Base-by-base conservation (phyloP, 2,888 invertebrate genomes). In the Cancer borealis region DNA sequence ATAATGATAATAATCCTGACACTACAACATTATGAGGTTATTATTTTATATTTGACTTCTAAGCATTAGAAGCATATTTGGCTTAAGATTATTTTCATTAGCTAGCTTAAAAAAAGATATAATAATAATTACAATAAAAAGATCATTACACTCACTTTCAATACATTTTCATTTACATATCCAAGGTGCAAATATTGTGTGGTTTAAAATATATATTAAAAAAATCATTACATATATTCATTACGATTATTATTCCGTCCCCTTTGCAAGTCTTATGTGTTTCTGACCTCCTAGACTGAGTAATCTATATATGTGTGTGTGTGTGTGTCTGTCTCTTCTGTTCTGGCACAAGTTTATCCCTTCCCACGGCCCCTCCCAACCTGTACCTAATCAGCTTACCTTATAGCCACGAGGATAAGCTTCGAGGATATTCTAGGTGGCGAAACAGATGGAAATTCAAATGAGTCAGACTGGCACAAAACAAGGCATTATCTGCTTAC, bases 371-470 rank as follows among this genome's bases (percentile, higher is more conserved):
- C 73, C 66, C 66, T 45, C 39, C 73, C 66, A 39, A 66, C 91
- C 45, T 47, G 45, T 92, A 84, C 47, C 92, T 92, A 92, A 92
- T 92, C 92, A 92, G 92, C 92, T 92, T 92, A 92, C 84, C 92
- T 92, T 79, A 84, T 79, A 92, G 84, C 84, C 49, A 45, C 84
- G 12, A 79, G 92, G 92, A 92, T 92, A 47, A 92, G 84, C 84
- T 30, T 21, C 39, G 66, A 12, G 92, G 92, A 92, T 92, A 47
- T 92, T 92, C 92, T 66, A 84, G 92, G 92, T 92, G 84, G 84
- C 49, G 92, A 92, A 46, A 92, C 92, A 92, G 84, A n/a, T 92
- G 84, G 79, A 84, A 92, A 92, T 92, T 92, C 79, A 92, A 92
- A 92, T 84, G 84, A 92, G 84, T 79, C 92, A 46, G 54, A 17